These are phyloP conservation scores for Apotomis capreana DNA, from an alignment of 2,888 invertebrate genomes.

Conservation along the genomic window DNA sequence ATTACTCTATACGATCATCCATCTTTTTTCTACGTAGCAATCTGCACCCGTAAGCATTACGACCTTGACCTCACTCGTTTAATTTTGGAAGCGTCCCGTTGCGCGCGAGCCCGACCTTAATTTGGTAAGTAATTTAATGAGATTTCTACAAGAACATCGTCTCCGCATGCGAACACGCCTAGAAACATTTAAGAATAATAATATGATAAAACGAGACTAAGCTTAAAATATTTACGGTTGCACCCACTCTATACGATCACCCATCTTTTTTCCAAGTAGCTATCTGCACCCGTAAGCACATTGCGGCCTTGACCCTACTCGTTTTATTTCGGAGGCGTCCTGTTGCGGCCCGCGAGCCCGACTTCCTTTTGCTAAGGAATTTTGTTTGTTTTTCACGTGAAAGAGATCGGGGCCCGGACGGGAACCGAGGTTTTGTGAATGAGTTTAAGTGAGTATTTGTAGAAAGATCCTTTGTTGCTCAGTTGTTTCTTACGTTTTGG, in stretches of 20 bases:
- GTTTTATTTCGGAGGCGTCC: constrained; percentile 32
- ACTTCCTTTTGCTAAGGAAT: constrained; percentile 26
- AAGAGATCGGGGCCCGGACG: constrained; percentile 9
- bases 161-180: no score
- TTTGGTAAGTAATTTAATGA: neutral
- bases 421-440: constrained; percentile 24
- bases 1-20: constrained; percentile 59
- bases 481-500: neutral
- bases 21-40: constrained; percentile 68
- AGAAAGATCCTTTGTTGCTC: neutral
- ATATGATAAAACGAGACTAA: no score
- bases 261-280: constrained; percentile 67
- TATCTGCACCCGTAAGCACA: constrained; percentile 54
- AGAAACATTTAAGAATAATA: no score
- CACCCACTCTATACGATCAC: constrained; percentile 58
- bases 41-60: constrained; percentile 53
- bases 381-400: constrained; percentile 36
- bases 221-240: constrained; percentile 26
- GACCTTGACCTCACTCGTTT: constrained; percentile 40
- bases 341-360: constrained; percentile 28
- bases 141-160: no score
- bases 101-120: constrained; percentile 25
- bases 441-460: neutral
- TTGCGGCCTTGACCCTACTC: constrained; percentile 42
- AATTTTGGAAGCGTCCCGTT: constrained; percentile 27